phyloP scores from a whole-genome alignment of 2,113 vertebrate genomes.

The Theristicus caerulescens region DNA sequence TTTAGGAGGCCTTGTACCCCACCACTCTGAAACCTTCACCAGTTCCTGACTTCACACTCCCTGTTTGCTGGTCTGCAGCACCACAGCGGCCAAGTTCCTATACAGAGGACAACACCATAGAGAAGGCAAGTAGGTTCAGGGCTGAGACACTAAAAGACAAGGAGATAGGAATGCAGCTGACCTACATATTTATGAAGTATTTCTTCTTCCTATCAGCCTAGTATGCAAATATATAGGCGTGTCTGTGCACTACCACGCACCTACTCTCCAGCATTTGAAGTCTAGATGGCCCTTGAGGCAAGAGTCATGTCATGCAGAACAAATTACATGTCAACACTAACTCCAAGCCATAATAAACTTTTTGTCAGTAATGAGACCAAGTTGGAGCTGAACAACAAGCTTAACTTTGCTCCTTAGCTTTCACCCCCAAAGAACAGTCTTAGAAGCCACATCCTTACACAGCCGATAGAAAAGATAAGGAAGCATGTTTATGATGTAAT shows the following conservation, averaged over 20 bases:
- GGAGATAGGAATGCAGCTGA: not conserved
- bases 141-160: not conserved
- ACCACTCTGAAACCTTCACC: not conserved
- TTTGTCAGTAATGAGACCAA: not conserved
- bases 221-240: not conserved
- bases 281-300: not conserved
- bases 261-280: not conserved
- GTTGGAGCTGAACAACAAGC: not conserved
- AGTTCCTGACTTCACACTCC: not conserved
- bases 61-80: not conserved
- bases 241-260: not conserved
- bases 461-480: not conserved
- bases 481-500: not conserved
- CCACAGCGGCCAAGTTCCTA: not conserved
- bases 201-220: not conserved
- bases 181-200: not conserved
- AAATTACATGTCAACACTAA: not conserved
- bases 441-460: not conserved
- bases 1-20: not conserved
- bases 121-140: not conserved
- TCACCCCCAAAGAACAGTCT: not conserved
- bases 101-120: not conserved
- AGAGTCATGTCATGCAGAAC: not conserved
- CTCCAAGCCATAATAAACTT: not conserved
- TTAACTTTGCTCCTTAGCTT: not conserved